phyloP scores from a whole-genome alignment of 1,140 invertebrate genomes.

The Drosophila sucinea region DNA sequence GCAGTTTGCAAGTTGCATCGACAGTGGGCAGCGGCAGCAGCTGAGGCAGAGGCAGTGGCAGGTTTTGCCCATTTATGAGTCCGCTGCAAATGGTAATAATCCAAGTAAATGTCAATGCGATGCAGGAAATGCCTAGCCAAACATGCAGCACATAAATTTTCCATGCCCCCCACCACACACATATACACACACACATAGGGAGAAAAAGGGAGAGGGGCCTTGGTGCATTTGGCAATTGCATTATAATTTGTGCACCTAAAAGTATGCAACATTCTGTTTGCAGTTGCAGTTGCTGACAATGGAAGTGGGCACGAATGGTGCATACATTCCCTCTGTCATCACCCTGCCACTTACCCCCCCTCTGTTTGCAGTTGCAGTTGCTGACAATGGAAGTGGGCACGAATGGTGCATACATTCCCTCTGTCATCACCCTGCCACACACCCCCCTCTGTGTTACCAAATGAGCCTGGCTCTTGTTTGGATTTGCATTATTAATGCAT shows the following conservation, averaged over 20 bases:
- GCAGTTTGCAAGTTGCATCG: constrained; percentile 19
- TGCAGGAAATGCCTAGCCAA: constrained; percentile 35
- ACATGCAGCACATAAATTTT: constrained; percentile 57
- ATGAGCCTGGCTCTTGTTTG: constrained; percentile 56
- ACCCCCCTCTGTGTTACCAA: constrained; percentile 29
- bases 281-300: constrained; percentile 40
- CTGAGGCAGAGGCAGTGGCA: constrained; percentile 15
- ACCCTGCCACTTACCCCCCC: too few species aligned
- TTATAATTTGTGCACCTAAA: constrained; percentile 65
- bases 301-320: constrained; percentile 17
- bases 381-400: constrained; percentile 35
- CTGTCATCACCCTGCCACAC: neutral
- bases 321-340: neutral
- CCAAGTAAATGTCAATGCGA: constrained; percentile 78
- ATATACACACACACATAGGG: constrained; percentile 12
- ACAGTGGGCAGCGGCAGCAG: constrained; percentile 23
- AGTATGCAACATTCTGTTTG: constrained; percentile 50
- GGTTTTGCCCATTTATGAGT: constrained; percentile 60
- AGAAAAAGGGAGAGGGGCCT: constrained; percentile 34
- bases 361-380: constrained; percentile 34
- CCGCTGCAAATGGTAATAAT: constrained; percentile 60
- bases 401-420: neutral
- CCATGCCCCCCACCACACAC: constrained; percentile 15
- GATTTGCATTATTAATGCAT: constrained; percentile 74
- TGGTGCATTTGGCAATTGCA: constrained; percentile 62